A percentile compares a stretch with the other conserved stretches of the same genome.
Conservation (phyloP, 1,140 invertebrate species). For the Diabrotica virgifera region DNA sequence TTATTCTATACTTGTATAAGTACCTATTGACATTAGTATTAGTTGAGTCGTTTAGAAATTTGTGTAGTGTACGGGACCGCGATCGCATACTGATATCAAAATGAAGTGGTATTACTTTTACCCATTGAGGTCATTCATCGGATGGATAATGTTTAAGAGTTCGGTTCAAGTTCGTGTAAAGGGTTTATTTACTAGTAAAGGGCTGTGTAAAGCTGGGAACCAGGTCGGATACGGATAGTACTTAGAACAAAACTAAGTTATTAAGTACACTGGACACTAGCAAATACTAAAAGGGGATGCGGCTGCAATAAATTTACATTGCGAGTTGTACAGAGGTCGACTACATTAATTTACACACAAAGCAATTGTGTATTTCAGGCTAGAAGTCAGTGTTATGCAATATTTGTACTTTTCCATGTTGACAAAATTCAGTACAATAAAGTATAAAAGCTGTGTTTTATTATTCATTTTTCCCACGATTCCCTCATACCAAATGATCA, state of each 20-base stretch:
- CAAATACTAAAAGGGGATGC: constrained; percentile 35
- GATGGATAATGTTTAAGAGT: constrained; percentile 26
- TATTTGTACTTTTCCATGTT: constrained; percentile 53
- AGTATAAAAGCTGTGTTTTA: constrained; percentile 43
- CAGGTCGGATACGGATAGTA: constrained; percentile 39
- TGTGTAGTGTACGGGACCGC: constrained; percentile 35
- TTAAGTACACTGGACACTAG: constrained; percentile 41
- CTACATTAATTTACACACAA: constrained; percentile 34
- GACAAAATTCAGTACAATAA: constrained; percentile 52
- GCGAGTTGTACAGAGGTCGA: constrained; percentile 21
- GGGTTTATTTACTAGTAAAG: constrained; percentile 34
- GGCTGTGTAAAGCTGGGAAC: constrained; percentile 43
- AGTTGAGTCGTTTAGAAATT: constrained; percentile 44
- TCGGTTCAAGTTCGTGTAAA: constrained; percentile 32
- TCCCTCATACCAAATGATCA: too few relatives aligned
- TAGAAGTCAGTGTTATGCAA: constrained; percentile 50
- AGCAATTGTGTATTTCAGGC: constrained; percentile 47
- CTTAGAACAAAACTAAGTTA: constrained; percentile 36
- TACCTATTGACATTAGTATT: constrained; percentile 42
- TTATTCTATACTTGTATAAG: constrained; percentile 43
- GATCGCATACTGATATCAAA: constrained; percentile 18
- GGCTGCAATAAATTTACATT: constrained; percentile 24
- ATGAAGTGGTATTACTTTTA: constrained; percentile 31
- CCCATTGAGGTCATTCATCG: constrained; percentile 20
- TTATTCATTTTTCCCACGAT: not conserved